A percentile compares a stretch with the other conserved stretches of the same genome.
Evolutionary conservation across 2,113 vertebrate genomes (phyloP).

Genomic region (Catharus bicknelli): DNA sequence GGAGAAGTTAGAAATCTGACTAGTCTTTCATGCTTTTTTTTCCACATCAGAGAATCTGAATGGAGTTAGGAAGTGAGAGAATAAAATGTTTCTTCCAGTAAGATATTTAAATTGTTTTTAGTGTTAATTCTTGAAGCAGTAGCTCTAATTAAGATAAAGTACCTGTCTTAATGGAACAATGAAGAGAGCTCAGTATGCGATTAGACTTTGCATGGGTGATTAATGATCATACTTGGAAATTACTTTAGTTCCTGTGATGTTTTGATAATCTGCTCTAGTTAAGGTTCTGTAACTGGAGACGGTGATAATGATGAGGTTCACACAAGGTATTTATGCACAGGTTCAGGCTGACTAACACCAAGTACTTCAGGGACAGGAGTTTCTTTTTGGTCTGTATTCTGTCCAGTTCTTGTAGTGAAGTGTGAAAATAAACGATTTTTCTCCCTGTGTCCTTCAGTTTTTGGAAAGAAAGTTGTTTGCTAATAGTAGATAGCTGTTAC

Average conservation of each 20-base stretch:
- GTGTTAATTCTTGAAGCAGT: slow-evolving; percentile 20
- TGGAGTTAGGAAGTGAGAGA: background rate
- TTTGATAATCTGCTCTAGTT: slow-evolving; percentile 7
- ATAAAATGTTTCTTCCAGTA: background rate
- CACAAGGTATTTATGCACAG: background rate
- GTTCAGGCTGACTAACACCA: background rate
- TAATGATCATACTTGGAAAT: slow-evolving; percentile 36
- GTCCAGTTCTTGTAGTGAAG: background rate
- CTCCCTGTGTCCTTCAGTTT: background rate
- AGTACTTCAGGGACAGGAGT: background rate
- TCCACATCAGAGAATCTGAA: background rate
- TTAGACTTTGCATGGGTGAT: background rate
- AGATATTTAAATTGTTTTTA: background rate
- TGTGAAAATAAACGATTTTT: background rate
- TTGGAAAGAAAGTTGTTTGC: background rate
- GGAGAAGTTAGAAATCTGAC: background rate
- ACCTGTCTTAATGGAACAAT: slow-evolving; percentile 34
- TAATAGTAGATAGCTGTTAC: background rate
- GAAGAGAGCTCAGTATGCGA: background rate
- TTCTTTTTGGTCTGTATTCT: background rate
- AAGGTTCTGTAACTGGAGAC: background rate
- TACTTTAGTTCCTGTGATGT: slow-evolving; percentile 14
- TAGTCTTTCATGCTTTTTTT: background rate
- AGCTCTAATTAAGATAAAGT: slow-evolving; percentile 40
- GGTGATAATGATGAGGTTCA: background rate